Evolutionary conservation across 92 coral and sea anemone species (phyloP).

Genomic region (Phenganax marumi): DNA sequence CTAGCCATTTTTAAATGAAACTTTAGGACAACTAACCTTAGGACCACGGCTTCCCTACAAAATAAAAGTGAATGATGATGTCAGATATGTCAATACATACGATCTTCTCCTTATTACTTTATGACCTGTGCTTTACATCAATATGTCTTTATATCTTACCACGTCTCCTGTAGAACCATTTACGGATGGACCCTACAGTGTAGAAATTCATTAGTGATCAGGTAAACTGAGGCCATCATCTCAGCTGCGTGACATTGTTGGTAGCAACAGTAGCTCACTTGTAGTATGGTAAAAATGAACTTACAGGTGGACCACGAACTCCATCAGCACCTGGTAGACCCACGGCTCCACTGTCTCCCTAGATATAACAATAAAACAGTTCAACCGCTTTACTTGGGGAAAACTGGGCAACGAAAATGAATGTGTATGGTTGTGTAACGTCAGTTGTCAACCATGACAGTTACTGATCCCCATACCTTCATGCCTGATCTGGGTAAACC

Average conservation of each 20-base stretch:
- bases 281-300: slow-evolving; percentile 4
- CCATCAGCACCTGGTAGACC: slow-evolving; percentile 58
- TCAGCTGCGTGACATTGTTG: too few relatives aligned
- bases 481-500: slow-evolving; percentile 64
- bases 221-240: too few relatives aligned
- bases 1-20: background rate
- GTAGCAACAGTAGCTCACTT: too few relatives aligned
- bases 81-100: slow-evolving; percentile 36
- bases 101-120: background rate
- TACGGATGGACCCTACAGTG: background rate
- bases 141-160: background rate
- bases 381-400: background rate
- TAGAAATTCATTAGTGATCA: background rate
- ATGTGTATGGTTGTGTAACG: too few relatives aligned
- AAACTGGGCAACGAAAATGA: too few relatives aligned
- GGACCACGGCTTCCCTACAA: slow-evolving; percentile 71
- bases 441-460: background rate
- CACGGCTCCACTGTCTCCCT: slow-evolving; percentile 55
- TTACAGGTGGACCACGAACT: slow-evolving; percentile 57
- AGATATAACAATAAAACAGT: background rate
- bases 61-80: slow-evolving; percentile 21
- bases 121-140: background rate
- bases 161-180: background rate
- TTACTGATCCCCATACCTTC: background rate
- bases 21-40: slow-evolving; percentile 42